Percentiles rank a stretch among this genome's conserved stretches.
Conservation (phyloP, 2,113 vertebrate species). For the Castor canadensis region DNA sequence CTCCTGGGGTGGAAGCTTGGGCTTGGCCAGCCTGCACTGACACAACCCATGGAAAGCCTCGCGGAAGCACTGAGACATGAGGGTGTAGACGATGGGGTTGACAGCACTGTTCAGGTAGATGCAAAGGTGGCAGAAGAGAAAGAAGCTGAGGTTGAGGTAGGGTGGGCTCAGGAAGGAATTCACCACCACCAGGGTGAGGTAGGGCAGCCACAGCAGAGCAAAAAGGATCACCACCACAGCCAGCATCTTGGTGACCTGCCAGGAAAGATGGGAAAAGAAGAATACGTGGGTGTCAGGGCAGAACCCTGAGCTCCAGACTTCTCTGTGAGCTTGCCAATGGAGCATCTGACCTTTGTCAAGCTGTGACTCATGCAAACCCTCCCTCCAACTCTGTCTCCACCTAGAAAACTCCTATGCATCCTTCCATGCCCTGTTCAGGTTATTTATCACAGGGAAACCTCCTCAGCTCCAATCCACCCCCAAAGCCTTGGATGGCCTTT, state of each 20-base stretch:
- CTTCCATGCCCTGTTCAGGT: neutral
- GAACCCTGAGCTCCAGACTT: no score
- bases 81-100: constrained; percentile 91
- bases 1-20: constrained; percentile 53
- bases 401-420: neutral
- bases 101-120: constrained; percentile 91
- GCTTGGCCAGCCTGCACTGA: no score
- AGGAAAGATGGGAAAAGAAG: neutral
- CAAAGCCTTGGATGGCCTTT: neutral
- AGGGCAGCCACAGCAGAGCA: constrained; percentile 91
- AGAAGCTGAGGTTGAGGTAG: no score
- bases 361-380: no score
- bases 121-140: constrained; percentile 91
- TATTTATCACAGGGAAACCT: neutral
- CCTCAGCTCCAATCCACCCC: neutral
- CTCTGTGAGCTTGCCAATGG: neutral
- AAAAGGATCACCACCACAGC: constrained; percentile 91
- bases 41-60: constrained; percentile 88
- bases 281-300: accelerated
- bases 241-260: constrained; percentile 92
- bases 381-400: neutral
- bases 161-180: constrained; percentile 91
- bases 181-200: constrained; percentile 89
- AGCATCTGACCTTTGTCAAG: neutral
- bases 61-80: constrained; percentile 92